Conservation (phyloP, 2,888 invertebrate species). For the Adelphocoris suturalis region DNA sequence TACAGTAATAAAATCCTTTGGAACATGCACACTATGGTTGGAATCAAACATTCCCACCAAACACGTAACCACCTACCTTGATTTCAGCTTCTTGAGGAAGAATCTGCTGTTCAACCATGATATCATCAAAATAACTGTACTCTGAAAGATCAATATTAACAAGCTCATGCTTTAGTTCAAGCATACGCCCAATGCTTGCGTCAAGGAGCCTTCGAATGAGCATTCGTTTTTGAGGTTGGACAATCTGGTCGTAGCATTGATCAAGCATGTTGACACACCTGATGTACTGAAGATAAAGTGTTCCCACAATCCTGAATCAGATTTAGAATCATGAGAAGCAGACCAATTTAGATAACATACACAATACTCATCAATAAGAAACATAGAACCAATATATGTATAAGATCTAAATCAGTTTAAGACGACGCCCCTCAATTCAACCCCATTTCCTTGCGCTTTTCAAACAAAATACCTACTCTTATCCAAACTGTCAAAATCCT, state of each 20-base stretch:
- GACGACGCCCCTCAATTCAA: too few species aligned
- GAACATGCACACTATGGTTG: too few species aligned
- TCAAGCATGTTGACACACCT: constrained; percentile 87
- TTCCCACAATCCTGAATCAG: constrained; percentile 80
- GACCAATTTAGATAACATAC: not conserved
- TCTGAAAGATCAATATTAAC: constrained; percentile 92
- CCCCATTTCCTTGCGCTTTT: too few species aligned
- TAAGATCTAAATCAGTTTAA: too few species aligned
- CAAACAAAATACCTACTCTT: too few species aligned
- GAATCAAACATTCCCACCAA: too few species aligned
- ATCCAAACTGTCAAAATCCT: too few species aligned
- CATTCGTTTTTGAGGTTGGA: constrained; percentile 94
- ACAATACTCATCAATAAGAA: not conserved
- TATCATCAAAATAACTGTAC: constrained; percentile 91
- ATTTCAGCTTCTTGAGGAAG: constrained; percentile 84
- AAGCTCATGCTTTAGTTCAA: constrained; percentile 93
- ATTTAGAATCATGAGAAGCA: not conserved
- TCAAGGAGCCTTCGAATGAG: constrained; percentile 88
- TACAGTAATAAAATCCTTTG: too few species aligned
- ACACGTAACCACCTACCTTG: not conserved
- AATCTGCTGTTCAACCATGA: constrained; percentile 85
- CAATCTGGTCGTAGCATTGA: constrained; percentile 89
- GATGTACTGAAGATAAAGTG: constrained; percentile 90
- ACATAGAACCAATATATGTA: too few species aligned
- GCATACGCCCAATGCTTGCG: constrained; percentile 85